Base-by-base conservation (phyloP, 1,140 invertebrate genomes). In the Temnothorax nylanderi region DNA sequence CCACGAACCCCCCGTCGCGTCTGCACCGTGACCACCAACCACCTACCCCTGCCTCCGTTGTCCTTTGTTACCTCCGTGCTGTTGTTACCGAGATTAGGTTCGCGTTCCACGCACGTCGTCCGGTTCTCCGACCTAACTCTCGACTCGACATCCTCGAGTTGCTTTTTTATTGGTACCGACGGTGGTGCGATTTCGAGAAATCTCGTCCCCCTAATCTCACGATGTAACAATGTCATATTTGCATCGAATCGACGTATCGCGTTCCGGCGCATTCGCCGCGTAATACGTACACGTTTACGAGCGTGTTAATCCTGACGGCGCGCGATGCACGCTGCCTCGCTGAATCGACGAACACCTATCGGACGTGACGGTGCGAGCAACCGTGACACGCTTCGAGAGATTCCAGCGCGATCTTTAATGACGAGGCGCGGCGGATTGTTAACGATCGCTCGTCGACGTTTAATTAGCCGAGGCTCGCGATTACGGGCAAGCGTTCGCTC, bases 391-490 rank as follows among this genome's bases (percentile, higher is more conserved):
- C 88, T 90, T 86, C 84, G 84, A 88, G 86, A 85, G 77, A 91
- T 91, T 91, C 86, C 88, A 75, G 7, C 41, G 71, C 89, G 86
- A 91, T 91, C 89, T 89, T 91, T 91, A 90, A 89, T 86, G 88
- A 89, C 86, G 86, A 87, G 85, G 90, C 86, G 88, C 89, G 88
- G 88, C 89, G 89, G 89, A 89, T 92, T 91, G 91, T 93, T 93
- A 93, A 93, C 93, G 91, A 93, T 92, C 88, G 89, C 88, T 91
- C 86, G 90, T 92, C 91, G 90, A 89, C 89, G 91, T 93, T 93
- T 93, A 93, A 93, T 93, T 93, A 93, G 92, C 87, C 90, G 89
- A 87, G 80, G 87, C 71, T 87, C 72, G 82, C 88, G 92, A 89
- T 91, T 91, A 87, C 87, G 80, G 82, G 86, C 49, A 62, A 3